Base-by-base conservation (phyloP, 2,888 invertebrate species). In the Baccha elongata region DNA sequence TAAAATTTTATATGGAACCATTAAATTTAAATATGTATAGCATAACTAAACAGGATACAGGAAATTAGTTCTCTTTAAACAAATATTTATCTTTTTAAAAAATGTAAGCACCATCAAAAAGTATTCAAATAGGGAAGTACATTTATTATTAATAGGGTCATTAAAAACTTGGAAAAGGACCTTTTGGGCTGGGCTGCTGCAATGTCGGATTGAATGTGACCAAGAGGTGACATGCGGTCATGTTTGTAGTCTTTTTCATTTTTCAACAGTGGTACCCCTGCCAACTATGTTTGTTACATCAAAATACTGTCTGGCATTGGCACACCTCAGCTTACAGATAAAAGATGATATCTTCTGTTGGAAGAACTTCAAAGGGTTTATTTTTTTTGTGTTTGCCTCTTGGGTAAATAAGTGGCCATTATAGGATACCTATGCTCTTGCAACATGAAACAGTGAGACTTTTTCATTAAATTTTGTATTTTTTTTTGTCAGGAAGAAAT, bases 111-210 rank as follows among this genome's bases (percentile, higher is more conserved):
- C 62, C 46, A 62, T 29, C 35, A 52, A 42, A 29, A 42, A 10
- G 29, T 15, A 44, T 44, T 44, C n/a, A 60, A 60, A 67, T 44
- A 60, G 76, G n/a, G 52, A 76, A 76, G 32, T 37, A 58, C 46
- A 76, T 76, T 76, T 76, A 81, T 81, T 76, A 81, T 81, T 81
- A 69, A 81, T 81, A 64, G 42, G 58, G 65, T 71, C 81, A 76
- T 81, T 81, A 81, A 81, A 68, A 40, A 81, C 37, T 40, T 71
- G 53, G 76, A 81, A n/a, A n/a, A 81, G 81, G 76, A 65, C 69
- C 76, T 80, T 74, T 69, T 65, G 48, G 48, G 64, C 15, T n/a
- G n/a, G n/a, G n/a, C 55, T 32, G 11, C 53, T 44, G 53, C 58
- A 65, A 35, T 58, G 11, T 40, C 37, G 23, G 35, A 26, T 62